Conservation (phyloP, 2,797 vertebrate genomes). For the Brachyalestes nurse region DNA sequence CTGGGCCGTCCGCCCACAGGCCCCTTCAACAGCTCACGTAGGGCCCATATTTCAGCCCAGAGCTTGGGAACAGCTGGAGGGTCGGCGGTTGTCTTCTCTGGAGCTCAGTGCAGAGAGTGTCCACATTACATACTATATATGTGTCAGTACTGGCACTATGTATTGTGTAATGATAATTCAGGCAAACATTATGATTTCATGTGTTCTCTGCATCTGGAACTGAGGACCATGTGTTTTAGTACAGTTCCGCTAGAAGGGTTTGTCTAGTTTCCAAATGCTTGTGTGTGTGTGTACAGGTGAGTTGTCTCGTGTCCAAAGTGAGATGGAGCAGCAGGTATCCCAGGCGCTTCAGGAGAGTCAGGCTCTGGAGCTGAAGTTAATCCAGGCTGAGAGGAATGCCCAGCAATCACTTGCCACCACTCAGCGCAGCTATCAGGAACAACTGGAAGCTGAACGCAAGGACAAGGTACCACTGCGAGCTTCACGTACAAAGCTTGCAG, state of each 20-base stretch:
- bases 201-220: constrained; percentile 30
- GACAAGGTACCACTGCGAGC: constrained; percentile 73
- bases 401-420: constrained; percentile 71
- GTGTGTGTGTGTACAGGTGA: constrained; percentile 74
- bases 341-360: constrained; percentile 67
- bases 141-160: constrained; percentile 46
- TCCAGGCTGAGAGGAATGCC: constrained; percentile 69
- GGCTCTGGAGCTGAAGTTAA: constrained; percentile 69
- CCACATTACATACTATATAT: constrained; percentile 52
- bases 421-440: constrained; percentile 74
- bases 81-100: constrained; percentile 66
- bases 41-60: constrained; percentile 76
- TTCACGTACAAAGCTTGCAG: background rate
- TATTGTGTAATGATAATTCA: constrained; percentile 44
- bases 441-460: constrained; percentile 71
- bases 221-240: background rate
- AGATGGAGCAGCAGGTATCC: constrained; percentile 70
- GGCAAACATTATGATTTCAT: constrained; percentile 41
- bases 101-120: constrained; percentile 64
- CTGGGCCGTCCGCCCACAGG: constrained; percentile 65
- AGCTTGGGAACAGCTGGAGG: constrained; percentile 74
- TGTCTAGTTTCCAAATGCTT: background rate
- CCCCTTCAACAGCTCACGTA: constrained; percentile 70
- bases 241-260: background rate
- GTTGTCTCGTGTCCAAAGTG: constrained; percentile 63